Base-by-base conservation (phyloP, 2,888 invertebrate genomes). In the Pachydiplax longipennis region DNA sequence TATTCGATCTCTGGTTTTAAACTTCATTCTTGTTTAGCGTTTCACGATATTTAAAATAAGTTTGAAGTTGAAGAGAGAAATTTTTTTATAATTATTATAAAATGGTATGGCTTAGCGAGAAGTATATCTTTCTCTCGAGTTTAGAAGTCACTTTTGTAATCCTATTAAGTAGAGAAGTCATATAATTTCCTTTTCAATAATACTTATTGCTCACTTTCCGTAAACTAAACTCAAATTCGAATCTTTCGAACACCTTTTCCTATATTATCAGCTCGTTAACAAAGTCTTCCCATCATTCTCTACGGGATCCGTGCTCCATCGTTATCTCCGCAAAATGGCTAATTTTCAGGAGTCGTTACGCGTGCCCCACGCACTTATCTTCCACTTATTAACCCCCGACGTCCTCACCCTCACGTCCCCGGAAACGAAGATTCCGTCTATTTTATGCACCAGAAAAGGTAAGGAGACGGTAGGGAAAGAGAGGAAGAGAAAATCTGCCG, bases 331-430 rank as follows among this genome's bases (percentile, higher is more conserved):
- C 13, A 31, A 18, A 87, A 61, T 87, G 61, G 58, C 87, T 61
- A 35, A 87, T 87, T 87, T 87, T 61, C 87, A 37, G 61, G 37
- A 87, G 87, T 61, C 83, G 83, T 83, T 83, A 61, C 83, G 83
- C 18, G 35, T 58, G 83, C n/a, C 83, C 83, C 83, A 83, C 83
- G 83, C 83, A 83, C 83, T 83, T 83, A 83, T 83, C 83, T 83
- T 58, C 58, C 83, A 83, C 83, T 83, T 83, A 58, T 58, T 61
- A 37, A 81, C 40, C 81, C n/a, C n/a, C 40, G 40, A n/a, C 81
- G 81, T 6, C 40, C 81, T 40, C 44, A 44, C 44, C 44, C 44
- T 44, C 44, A 44, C 44, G 44, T 44, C 44, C 44, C 44, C 10
- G 44, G 10, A 44, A 44, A 44, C 6, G 44, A 44, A 44, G 44